A percentile compares a stretch with the other conserved stretches of the same genome.
phyloP scores from a whole-genome alignment of 2,888 invertebrate species.

The Linnaemya vulpina region DNA sequence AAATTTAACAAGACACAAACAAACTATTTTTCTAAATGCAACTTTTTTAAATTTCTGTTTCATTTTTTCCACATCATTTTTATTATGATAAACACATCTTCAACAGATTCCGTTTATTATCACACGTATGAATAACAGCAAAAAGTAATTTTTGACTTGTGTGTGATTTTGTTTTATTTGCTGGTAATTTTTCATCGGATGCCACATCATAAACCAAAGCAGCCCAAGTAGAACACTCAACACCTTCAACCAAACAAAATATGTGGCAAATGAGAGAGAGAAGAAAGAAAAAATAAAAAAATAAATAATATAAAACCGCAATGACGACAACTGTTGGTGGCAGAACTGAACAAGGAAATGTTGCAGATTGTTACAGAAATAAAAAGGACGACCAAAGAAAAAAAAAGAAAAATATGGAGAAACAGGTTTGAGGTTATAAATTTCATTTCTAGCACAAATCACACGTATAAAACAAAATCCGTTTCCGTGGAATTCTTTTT shows the following conservation, averaged over 20 bases:
- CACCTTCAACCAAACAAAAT: constrained; percentile 60
- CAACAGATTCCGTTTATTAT: constrained; percentile 60
- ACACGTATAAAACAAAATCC: constrained; percentile 71
- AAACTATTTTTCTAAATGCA: not conserved
- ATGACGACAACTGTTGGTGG: constrained; percentile 60
- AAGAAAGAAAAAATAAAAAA: too few species aligned
- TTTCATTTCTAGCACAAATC: constrained; percentile 71
- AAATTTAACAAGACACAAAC: too few species aligned
- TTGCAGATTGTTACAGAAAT: constrained; percentile 37
- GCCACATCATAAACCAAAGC: constrained; percentile 66
- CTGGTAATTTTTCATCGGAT: constrained; percentile 72
- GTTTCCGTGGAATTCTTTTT: constrained; percentile 64
- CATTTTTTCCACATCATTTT: not conserved
- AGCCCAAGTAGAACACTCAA: constrained; percentile 63
- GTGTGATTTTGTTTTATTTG: constrained; percentile 67
- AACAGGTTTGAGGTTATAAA: constrained; percentile 70
- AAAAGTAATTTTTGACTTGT: constrained; percentile 65
- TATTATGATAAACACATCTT: constrained; percentile 54
- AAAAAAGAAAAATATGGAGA: not conserved
- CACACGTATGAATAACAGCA: constrained; percentile 55
- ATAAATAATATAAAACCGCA: constrained; percentile 16
- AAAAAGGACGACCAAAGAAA: not conserved
- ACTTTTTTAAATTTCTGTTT: not conserved
- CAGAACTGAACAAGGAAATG: constrained; percentile 55
- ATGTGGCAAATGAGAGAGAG: constrained; percentile 20